A percentile compares a stretch with the other conserved stretches of the same genome.
phyloP scores from a whole-genome alignment of 2,113 vertebrate species.

The Promerops cafer region DNA sequence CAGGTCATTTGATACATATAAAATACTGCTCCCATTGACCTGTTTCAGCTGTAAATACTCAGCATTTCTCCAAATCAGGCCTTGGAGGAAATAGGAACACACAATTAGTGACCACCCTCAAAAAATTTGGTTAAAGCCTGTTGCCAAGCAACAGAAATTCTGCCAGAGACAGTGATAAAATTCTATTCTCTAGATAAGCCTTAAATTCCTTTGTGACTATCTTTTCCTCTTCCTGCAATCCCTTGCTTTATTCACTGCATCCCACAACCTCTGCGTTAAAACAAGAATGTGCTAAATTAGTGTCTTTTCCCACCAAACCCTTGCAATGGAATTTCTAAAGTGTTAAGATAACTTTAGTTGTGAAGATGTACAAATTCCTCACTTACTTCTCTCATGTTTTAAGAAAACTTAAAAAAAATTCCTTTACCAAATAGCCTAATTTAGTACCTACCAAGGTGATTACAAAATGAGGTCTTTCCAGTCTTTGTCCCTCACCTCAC shows the following conservation, averaged over 20 bases:
- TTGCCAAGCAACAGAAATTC: slow-evolving; percentile 40
- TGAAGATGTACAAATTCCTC: neutral
- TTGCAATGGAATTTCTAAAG: neutral
- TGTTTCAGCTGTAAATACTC: neutral
- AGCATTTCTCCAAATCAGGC: neutral
- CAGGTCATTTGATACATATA: neutral
- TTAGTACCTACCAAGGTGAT: neutral
- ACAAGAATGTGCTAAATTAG: neutral
- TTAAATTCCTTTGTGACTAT: neutral
- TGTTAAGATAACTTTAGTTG: neutral
- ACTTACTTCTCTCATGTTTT: neutral
- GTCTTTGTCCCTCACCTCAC: neutral
- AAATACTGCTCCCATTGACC: neutral
- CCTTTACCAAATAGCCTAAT: neutral
- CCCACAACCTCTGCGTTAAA: neutral
- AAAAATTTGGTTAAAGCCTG: slow-evolving; percentile 19
- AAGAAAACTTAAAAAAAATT: neutral
- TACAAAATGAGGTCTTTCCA: neutral
- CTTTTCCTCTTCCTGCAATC: neutral
- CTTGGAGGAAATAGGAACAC: neutral
- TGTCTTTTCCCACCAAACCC: neutral
- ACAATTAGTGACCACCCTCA: neutral
- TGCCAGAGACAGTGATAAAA: neutral
- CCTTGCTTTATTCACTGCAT: neutral
- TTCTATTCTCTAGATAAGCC: neutral